Conservation (phyloP, 2,888 invertebrate species). For the Serripes groenlandicus region DNA sequence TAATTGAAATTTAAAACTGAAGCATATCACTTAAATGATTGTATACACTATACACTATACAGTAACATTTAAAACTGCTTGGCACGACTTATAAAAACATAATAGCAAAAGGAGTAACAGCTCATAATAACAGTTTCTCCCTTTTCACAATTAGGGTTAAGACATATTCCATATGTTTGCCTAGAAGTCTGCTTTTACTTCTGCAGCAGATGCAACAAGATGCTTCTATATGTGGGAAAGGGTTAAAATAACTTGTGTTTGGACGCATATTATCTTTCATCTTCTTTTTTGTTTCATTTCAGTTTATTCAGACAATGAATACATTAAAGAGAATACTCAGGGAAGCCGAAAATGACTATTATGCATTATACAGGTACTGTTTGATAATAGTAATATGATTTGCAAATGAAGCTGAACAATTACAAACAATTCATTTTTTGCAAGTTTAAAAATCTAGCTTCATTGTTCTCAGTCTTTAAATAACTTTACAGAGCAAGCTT, state of each 20-base stretch:
- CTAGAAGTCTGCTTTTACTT: too few species aligned
- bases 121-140: neutral
- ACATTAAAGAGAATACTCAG: conserved; percentile 82
- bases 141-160: neutral
- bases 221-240: neutral
- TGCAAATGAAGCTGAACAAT: too few species aligned
- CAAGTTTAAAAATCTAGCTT: too few species aligned
- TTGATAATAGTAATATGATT: too few species aligned
- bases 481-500: neutral
- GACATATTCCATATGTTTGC: too few species aligned
- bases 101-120: neutral
- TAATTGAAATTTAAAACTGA: too few species aligned
- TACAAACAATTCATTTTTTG: too few species aligned
- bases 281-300: conserved; percentile 49
- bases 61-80: neutral
- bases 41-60: neutral
- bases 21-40: too few species aligned
- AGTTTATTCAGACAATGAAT: conserved; percentile 85
- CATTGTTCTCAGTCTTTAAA: too few species aligned
- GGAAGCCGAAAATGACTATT: conserved; percentile 83
- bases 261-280: neutral
- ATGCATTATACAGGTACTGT: conserved; percentile 84
- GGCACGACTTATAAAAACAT: neutral
- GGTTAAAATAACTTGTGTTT: neutral
- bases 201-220: neutral